Evolutionary conservation across 2,888 invertebrate genomes (phyloP).

Genomic region (Epirrhoe tristata): DNA sequence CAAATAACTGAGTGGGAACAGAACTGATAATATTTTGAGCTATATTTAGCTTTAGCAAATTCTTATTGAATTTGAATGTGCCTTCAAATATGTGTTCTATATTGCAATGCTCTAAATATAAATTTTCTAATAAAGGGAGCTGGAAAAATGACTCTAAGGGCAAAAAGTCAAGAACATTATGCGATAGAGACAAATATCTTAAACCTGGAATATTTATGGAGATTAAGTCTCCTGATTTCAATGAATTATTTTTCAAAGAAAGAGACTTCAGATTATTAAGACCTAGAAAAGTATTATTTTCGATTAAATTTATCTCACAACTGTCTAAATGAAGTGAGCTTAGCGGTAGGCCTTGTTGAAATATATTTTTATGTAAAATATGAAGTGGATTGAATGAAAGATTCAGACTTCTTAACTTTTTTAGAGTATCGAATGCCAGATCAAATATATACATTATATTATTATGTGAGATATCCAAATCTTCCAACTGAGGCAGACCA

Average conservation of each 20-base stretch:
- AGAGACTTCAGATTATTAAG: constrained; percentile 91
- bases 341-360: constrained; percentile 91
- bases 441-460: constrained; percentile 88
- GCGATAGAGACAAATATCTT: constrained; percentile 89
- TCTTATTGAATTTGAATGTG: constrained; percentile 90
- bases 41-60: constrained; percentile 89
- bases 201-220: constrained; percentile 91
- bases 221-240: constrained; percentile 88
- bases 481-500: constrained; percentile 91
- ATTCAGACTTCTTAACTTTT: constrained; percentile 91
- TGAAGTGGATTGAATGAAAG: constrained; percentile 91
- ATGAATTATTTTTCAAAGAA: constrained; percentile 90
- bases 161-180: constrained; percentile 92
- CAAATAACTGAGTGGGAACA: constrained; percentile 88
- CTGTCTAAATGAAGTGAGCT: constrained; percentile 90
- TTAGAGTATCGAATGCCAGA: constrained; percentile 90
- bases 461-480: constrained; percentile 91
- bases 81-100: constrained; percentile 88
- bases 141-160: constrained; percentile 89
- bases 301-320: constrained; percentile 90
- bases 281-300: constrained; percentile 90
- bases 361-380: constrained; percentile 89
- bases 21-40: constrained; percentile 89
- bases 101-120: constrained; percentile 89
- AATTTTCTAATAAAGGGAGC: constrained; percentile 90